These are phyloP conservation scores for Hexactinellida sp. DNA, from an alignment of 37 sponge, comb jelly and placozoan species.

Conservation along the genomic window DNA sequence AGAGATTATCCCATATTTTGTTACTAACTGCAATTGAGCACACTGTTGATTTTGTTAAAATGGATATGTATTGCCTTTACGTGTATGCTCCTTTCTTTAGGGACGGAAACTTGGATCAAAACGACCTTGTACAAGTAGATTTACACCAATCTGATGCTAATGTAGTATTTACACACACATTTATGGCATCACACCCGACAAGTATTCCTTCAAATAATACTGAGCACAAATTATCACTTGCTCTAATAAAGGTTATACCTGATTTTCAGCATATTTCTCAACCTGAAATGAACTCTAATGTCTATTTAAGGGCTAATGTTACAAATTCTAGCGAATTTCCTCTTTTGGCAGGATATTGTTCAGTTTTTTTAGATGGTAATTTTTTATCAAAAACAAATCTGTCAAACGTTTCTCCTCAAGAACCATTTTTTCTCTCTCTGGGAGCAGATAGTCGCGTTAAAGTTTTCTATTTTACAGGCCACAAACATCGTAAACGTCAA, in stretches of 20 bases:
- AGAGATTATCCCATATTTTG: too few relatives aligned
- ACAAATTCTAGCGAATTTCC: background rate
- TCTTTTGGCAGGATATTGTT: background rate
- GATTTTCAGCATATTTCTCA: background rate
- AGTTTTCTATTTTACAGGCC: background rate
- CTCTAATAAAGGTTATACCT: background rate
- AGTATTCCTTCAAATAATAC: background rate
- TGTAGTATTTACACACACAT: background rate
- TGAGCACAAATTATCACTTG: background rate
- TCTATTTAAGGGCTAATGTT: background rate
- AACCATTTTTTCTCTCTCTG: background rate
- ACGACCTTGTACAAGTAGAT: background rate
- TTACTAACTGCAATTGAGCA: too few relatives aligned
- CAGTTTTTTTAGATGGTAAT: background rate
- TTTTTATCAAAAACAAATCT: background rate
- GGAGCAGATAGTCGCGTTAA: background rate
- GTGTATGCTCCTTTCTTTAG: too few relatives aligned
- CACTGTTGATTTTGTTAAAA: too few relatives aligned
- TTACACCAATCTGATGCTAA: background rate
- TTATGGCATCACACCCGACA: background rate
- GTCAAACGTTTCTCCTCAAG: background rate
- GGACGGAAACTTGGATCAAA: too few relatives aligned
- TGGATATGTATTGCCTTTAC: too few relatives aligned
- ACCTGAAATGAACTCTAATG: background rate
- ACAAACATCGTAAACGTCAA: background rate